phyloP scores from a whole-genome alignment of 2,113 vertebrate species.

The Catharus bicknelli region DNA sequence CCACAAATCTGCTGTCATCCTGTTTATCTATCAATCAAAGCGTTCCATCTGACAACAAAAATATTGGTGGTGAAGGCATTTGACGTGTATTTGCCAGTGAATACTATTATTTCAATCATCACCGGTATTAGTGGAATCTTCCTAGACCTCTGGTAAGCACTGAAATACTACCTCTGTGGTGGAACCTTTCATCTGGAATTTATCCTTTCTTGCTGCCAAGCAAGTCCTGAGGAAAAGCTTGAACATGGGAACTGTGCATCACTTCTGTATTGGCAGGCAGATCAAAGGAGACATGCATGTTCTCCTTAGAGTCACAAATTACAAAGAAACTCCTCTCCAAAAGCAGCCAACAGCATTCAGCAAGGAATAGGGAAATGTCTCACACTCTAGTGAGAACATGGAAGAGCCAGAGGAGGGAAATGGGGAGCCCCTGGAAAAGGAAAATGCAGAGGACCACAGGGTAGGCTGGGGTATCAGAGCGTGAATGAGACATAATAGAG shows the following conservation, averaged over 20 bases:
- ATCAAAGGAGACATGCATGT: not conserved
- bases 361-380: not conserved
- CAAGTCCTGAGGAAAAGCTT: not conserved
- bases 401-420: not conserved
- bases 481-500: not conserved
- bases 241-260: accelerated
- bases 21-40: not conserved
- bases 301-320: not conserved
- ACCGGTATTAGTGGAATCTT: not conserved
- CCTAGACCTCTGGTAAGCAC: not conserved
- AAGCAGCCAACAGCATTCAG: accelerated
- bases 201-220: not conserved
- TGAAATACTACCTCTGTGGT: not conserved
- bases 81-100: not conserved
- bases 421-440: not conserved
- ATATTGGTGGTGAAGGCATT: not conserved
- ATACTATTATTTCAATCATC: not conserved
- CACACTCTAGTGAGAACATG: accelerated
- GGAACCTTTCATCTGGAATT: not conserved
- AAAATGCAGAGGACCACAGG: not conserved
- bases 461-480: not conserved
- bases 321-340: not conserved
- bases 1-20: not conserved
- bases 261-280: not conserved
- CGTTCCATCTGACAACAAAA: not conserved